Percentiles rank a stretch among this genome's conserved stretches.
Evolutionary conservation across 2,797 vertebrate species (phyloP).

Genomic region (Myotis vivesi): DNA sequence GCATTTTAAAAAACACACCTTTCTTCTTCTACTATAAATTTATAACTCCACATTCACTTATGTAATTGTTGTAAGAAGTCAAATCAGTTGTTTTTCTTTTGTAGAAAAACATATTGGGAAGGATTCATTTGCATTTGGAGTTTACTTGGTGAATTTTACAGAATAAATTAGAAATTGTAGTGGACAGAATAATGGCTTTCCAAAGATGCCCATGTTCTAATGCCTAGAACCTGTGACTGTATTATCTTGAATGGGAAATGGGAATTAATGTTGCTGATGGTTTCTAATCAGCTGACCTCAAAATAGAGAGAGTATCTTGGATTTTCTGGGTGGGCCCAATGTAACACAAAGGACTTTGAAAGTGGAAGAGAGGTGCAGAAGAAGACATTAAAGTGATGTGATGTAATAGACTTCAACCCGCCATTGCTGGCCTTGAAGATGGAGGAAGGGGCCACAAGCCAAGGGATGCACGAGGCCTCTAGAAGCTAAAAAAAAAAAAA

Average conservation of each 20-base stretch:
- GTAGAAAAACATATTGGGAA: constrained; percentile 83
- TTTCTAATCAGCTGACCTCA: neutral
- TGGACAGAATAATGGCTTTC: neutral
- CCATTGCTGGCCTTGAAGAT: neutral
- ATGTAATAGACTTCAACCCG: neutral
- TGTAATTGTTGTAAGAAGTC: constrained; percentile 79
- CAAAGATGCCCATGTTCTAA: neutral
- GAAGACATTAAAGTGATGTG: neutral
- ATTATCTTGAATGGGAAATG: neutral
- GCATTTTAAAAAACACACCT: constrained; percentile 63
- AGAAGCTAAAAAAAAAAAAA: neutral
- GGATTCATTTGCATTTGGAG: constrained; percentile 81
- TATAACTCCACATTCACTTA: constrained; percentile 76
- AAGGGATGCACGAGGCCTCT: neutral
- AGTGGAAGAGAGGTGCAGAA: neutral
- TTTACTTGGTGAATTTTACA: constrained; percentile 79
- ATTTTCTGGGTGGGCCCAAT: neutral
- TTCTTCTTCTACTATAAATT: constrained; percentile 74
- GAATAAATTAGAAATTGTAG: constrained; percentile 76
- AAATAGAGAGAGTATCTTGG: neutral
- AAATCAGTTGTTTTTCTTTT: constrained; percentile 78
- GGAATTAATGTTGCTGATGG: neutral
- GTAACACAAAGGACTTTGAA: neutral
- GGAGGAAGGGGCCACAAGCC: neutral
- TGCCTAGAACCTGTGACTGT: neutral